Conservation (phyloP, 1,140 invertebrate genomes). For the Drosophila setifemur region DNA sequence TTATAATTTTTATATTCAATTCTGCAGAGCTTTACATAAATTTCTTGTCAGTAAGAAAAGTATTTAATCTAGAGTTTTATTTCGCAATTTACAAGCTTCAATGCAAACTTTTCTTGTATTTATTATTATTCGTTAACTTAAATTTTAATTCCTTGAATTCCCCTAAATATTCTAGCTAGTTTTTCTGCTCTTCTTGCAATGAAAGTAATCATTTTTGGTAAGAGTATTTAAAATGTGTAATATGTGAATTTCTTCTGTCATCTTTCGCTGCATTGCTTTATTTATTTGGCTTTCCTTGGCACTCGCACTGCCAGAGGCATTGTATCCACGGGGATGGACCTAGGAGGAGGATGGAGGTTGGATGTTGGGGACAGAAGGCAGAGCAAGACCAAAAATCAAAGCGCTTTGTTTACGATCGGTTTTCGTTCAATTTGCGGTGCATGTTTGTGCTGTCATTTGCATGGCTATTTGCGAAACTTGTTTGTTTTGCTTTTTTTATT, state of each 20-base stretch:
- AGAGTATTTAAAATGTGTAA: not conserved
- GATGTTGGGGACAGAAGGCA: constrained; percentile 2
- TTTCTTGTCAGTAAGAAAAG: no score
- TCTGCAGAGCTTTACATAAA: no score
- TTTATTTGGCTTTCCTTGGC: constrained; percentile 63
- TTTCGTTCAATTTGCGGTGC: constrained; percentile 54
- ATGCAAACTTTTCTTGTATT: no score
- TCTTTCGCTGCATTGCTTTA: constrained; percentile 37
- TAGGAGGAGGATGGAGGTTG: not conserved
- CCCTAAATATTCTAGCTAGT: no score
- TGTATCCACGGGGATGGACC: constrained; percentile 9
- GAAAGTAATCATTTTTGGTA: no score
- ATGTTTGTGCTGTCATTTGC: constrained; percentile 56
- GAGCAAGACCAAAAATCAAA: constrained; percentile 23
- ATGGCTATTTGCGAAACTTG: constrained; percentile 45
- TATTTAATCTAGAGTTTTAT: no score
- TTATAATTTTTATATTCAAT: no score
- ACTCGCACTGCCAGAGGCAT: constrained; percentile 23
- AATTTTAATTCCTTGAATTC: no score
- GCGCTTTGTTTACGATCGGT: constrained; percentile 45
- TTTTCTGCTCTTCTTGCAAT: no score
- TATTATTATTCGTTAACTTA: no score
- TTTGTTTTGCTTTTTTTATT: constrained; percentile 33
- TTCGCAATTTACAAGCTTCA: no score
- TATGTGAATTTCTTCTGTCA: not conserved